Base-by-base conservation (phyloP, 1,140 invertebrate genomes). In the Philaenus spumarius region DNA sequence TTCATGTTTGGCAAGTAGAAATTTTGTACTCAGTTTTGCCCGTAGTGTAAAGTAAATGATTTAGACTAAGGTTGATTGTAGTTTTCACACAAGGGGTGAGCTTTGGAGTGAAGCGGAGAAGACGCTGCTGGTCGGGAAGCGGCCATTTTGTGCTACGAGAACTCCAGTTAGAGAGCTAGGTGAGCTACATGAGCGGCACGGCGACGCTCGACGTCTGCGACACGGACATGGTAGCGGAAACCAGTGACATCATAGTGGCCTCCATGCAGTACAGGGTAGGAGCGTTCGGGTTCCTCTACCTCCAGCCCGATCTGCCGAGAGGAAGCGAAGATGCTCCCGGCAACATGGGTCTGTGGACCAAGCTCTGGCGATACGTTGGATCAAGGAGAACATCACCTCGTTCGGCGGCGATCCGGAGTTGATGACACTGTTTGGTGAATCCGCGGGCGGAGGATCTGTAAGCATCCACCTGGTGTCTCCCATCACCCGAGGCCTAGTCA, bases 341-440 rank as follows among this genome's bases (percentile, higher is more conserved):
- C 1, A 90, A 92, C 68, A 88, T 90, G 82, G 89, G 87, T 0
- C 74, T 91, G 0, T 90, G 89, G 84, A 98, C 76, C 93, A 96
- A 75, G 84, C 89, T 0, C 63, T 95, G 68, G 95, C 93, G 1
- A 85, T 97, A 58, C 80, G 87, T 42, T 96, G 93, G 93, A 82
- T 98, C 0, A 88, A 93, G 71, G 86, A 90, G 54, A 97, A 98
- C 71, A 93, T 94, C 7, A 81, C 81, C 1, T 82, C 81, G 17
- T 97, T 98, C 69, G 94, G 94, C 3, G 95, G 95, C 1, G 91
- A 97, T 75, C 88, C 91, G 0, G 83, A 95, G 20, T 78, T 89
- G 51, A 90, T 98, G 50, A 98, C 96, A 0, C 75, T 98, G 1
- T 97, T 98, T 65, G 95, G 95, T 0, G 95, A 98, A 74, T 90